phyloP scores from a whole-genome alignment of 2,797 vertebrate genomes.

The Heteromormyrus szaboi region DNA sequence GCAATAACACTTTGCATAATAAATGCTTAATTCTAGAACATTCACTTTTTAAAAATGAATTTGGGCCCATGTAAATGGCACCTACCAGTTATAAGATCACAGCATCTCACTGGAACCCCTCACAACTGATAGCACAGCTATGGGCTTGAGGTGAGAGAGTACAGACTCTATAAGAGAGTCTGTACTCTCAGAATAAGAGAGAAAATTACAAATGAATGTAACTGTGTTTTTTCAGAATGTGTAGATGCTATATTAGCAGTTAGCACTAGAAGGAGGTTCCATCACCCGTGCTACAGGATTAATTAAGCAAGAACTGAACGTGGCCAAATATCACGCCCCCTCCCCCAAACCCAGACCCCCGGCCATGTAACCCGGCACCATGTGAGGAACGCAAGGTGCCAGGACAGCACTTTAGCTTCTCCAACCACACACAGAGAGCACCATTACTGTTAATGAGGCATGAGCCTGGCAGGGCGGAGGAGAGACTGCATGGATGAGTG shows the following conservation, averaged over 20 bases:
- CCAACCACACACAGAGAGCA: constrained; percentile 48
- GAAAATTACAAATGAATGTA: background rate
- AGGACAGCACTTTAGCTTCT: constrained; percentile 50
- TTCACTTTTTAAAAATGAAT: background rate
- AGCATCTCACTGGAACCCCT: background rate
- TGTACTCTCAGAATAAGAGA: background rate
- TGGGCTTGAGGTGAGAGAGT: background rate
- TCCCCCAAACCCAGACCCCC: constrained; percentile 21
- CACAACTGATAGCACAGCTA: background rate
- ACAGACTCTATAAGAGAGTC: background rate
- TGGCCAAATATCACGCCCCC: constrained; percentile 19
- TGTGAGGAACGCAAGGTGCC: constrained; percentile 56
- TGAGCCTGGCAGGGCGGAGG: background rate
- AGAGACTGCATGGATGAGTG: background rate
- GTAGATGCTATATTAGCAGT: background rate
- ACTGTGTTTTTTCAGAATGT: background rate
- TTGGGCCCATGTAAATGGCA: background rate
- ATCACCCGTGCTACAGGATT: constrained; percentile 28
- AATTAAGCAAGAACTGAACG: constrained; percentile 28
- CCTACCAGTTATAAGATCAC: background rate
- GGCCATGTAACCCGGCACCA: constrained; percentile 21
- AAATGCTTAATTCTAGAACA: background rate
- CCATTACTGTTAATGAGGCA: constrained; percentile 37
- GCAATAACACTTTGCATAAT: background rate
- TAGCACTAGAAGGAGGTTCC: constrained; percentile 13